Base-by-base conservation (phyloP, 2,888 invertebrate genomes). In the Campoplex capitator region DNA sequence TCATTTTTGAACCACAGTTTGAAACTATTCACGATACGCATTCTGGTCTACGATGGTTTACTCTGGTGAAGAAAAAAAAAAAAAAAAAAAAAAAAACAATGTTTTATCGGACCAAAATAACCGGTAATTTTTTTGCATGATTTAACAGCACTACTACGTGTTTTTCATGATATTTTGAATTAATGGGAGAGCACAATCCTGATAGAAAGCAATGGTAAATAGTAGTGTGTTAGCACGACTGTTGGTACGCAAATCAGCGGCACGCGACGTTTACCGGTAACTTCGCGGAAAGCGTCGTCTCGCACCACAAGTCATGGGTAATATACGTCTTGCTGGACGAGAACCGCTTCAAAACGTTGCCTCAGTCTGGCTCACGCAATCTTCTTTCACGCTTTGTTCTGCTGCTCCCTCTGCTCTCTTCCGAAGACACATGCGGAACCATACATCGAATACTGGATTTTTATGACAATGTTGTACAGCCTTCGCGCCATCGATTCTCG, bases 251-350 rank as follows among this genome's bases (percentile, higher is more conserved):
- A 90, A 90, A 90, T 90, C 90, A 88, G 86, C 88, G 87, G 87
- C 88, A 88, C 89, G 88, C 87, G 86, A 89, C 89, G 87, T 91
- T 91, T 92, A 91, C 90, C 90, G 91, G 89, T 91, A 91, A 89
- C 89, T 92, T 91, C 90, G 91, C 84, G 88, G 92, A 91, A 92
- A 91, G 85, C 91, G 91, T 80, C 80, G 83, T 91, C 89, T 91
- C 90, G 90, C 91, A 89, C 89, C 89, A 88, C 85, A 85, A 88
- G 88, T 90, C 90, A 89, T 86, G 85, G 75, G 71, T 86, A 88
- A 89, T 89, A 85, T 87, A 88, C 80, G 89, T 88, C 85, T 85
- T 48, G 86, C 88, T 88, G 88, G 79, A 86, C 68, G 45, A 48
- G 67, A 35, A 74, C 70, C 67, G 68, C 70, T 84, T 70, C 74